Evolutionary conservation across 2,113 vertebrate genomes (phyloP), one percentile per base, ranked within the genome.

Genomic region (Xenopus laevis): DNA sequence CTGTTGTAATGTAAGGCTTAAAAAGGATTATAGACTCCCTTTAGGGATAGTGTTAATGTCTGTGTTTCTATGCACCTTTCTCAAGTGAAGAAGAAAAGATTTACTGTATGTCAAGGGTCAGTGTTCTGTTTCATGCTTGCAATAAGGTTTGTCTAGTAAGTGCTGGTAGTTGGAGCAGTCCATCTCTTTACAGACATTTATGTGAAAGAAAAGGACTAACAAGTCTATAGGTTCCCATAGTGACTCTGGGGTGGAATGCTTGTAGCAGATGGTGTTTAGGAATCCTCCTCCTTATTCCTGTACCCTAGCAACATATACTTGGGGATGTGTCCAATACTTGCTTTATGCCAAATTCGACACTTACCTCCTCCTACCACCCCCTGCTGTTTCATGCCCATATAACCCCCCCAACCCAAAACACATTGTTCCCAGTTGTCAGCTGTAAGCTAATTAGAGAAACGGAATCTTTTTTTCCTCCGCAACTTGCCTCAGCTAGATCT

Each of bases 381-480:
- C 79, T 58, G 30, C 78, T 68, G 46, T 20, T 62, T 61, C 68
- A 44, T 69, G 59, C 73, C 73, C 73, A 53, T 50, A 40, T 76
- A 58, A 76, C 80, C 63, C 78, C 17, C n/a, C 47, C 47, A 4
- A 66, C 52, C 61, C 18, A 40, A 27, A 40, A 40, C 33, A 40
- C 33, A 79, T 72, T 79, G 78, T 79, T 74, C 68, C 23, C 46
- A 74, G 59, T 47, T 57, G 10, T 78, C 64, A 64, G 65, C 77
- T 71, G 70, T 9, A 44, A 53, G 33, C 23, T 79, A 16, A 4
- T 61, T 68, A 50, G 4, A 68, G 4, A 65, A 70, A 6, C 10
- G 13, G 13, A 47, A 65, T 27, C 33, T 33, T 53, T 30, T 20
- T 12, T 15, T 58, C 65, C 57, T 68, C 21, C 64, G 52, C 61